Evolutionary conservation across 2,797 vertebrate species (phyloP).

Genomic region (Malacoctenus gilli): DNA sequence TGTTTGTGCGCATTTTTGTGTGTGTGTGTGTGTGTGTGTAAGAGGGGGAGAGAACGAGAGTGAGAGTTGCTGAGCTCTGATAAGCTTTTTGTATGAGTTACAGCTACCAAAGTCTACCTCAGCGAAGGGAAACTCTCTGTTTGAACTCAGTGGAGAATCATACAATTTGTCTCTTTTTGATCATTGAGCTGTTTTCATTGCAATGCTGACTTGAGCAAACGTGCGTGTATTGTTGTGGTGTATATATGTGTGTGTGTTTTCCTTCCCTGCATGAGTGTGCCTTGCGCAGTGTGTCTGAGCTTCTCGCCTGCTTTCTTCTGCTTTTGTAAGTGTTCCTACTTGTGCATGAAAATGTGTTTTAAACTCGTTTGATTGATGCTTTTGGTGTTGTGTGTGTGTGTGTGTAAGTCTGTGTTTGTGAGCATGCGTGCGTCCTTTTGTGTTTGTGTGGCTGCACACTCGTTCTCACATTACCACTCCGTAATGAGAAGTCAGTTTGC

Average conservation of each 20-base stretch:
- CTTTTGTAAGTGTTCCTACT: neutral
- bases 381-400: constrained; percentile 7
- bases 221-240: neutral
- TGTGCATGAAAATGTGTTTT: neutral
- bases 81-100: constrained; percentile 61
- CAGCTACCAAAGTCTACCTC: constrained; percentile 22
- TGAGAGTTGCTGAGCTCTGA: constrained; percentile 27
- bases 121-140: constrained; percentile 30
- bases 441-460: neutral
- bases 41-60: neutral
- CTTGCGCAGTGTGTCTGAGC: neutral
- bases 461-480: constrained; percentile 19
- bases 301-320: neutral
- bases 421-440: neutral
- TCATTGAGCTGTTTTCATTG: too few relatives aligned
- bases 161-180: too few relatives aligned
- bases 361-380: neutral
- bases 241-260: neutral
- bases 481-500: constrained; percentile 41
- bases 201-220: neutral
- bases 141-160: constrained; percentile 32
- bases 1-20: constrained; percentile 9
- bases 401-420: neutral
- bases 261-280: too few relatives aligned
- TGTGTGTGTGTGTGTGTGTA: constrained; percentile 29